phyloP scores from a whole-genome alignment of 23 tunicate species.

The Oikopleura vanhoeffeni region DNA sequence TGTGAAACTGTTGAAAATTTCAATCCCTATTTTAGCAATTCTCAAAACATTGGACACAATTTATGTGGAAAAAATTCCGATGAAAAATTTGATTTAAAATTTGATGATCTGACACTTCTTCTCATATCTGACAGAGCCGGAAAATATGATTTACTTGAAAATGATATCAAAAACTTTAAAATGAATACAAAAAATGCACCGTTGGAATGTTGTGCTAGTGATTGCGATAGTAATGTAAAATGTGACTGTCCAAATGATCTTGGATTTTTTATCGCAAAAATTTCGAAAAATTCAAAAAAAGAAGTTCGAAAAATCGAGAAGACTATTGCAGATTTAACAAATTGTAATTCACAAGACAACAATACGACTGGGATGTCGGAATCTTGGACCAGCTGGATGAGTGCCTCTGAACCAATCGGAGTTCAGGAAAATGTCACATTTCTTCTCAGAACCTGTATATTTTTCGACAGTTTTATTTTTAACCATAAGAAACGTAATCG shows the following conservation, averaged over 20 bases:
- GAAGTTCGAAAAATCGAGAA: background rate
- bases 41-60: background rate
- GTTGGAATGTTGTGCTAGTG: background rate
- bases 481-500: no score
- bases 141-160: background rate
- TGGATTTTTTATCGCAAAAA: background rate
- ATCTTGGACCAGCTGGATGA: slow-evolving; percentile 7
- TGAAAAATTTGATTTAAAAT: background rate
- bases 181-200: background rate
- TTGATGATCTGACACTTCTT: background rate
- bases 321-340: background rate
- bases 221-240: background rate
- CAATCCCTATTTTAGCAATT: no score
- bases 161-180: background rate
- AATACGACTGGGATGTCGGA: background rate
- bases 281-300: background rate
- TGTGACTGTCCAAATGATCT: background rate
- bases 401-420: background rate
- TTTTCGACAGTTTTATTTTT: no score
- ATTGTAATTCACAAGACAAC: background rate
- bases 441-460: no score
- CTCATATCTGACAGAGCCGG: background rate
- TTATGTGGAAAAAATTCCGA: background rate
- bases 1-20: no score
- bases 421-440: no score